Evolutionary conservation across 2,888 invertebrate species (phyloP), one percentile per base, ranked within the genome.

Genomic region (Drosophila stalkeri): DNA sequence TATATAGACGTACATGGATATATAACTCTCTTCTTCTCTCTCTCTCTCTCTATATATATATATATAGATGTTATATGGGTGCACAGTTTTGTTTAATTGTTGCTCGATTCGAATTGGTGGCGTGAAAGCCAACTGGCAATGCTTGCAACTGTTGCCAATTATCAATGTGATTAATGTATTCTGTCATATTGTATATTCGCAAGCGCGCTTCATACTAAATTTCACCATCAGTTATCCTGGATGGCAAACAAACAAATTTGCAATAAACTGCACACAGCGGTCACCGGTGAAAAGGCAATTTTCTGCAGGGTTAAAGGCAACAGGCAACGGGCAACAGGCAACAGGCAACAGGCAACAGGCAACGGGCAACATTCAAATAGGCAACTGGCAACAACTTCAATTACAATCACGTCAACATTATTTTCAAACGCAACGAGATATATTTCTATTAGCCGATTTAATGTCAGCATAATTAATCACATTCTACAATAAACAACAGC

Each of bases 401-500:
- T 87, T 89, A 88, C 77, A 82, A 89, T 89, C 90, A 89, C 87
- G 89, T 87, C 87, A 87, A 87, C 88, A 87, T 76, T 81, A 81
- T 88, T 85, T 90, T 81, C 85, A 86, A 74, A 74, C 87, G 84
- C 85, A 85, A 85, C 86, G 85, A 89, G 86, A 86, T 86, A 86
- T 86, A 87, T 89, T 89, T 89, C 89, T 89, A 90, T 90, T 89
- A 90, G 86, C 83, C 88, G 86, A 80, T 86, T 87, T 89, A 87
- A 90, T 90, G 89, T 81, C 88, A 82, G 86, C 80, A 78, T 89
- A 82, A 89, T 89, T 89, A 90, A 90, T 89, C 88, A 89, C 80
- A 71, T 64, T 72, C 68, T 72, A 81, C 82, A 81, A 88, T 82
- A 73, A 64, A n/a, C 68, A 72, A 11, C 68, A 68, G 18, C 60